Conservation (phyloP, 1,140 invertebrate genomes). For the Drosophila rufa region DNA sequence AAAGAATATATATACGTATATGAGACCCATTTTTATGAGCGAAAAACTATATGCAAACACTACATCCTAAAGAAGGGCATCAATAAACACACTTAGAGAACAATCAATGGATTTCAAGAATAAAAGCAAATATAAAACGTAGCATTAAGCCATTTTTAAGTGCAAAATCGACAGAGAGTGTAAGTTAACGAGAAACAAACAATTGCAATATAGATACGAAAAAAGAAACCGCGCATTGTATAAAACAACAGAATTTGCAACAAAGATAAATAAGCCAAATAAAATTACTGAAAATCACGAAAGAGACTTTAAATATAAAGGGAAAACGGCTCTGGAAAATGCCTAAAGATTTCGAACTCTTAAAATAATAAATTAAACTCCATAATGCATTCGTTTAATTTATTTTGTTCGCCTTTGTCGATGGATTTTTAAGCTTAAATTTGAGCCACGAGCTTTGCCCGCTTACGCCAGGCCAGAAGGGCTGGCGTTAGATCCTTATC, state of each 20-base stretch:
- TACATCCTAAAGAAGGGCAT: constrained; percentile 39
- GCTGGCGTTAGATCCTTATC: constrained; percentile 79
- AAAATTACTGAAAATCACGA: constrained; percentile 51
- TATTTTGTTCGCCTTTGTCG: constrained; percentile 42
- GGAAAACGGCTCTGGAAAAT: not conserved
- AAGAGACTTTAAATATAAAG: not conserved
- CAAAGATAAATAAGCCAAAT: constrained; percentile 81
- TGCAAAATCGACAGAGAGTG: constrained; percentile 38
- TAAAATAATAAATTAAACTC: not conserved
- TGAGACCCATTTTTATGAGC: constrained; percentile 34
- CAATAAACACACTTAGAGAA: constrained; percentile 37
- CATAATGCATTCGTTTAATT: constrained; percentile 1
- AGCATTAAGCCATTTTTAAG: constrained; percentile 76
- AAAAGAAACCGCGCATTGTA: constrained; percentile 58
- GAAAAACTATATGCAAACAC: constrained; percentile 8
- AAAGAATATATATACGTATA: constrained; percentile 52
- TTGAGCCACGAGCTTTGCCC: constrained; percentile 69
- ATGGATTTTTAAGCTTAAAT: constrained; percentile 47
- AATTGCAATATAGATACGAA: constrained; percentile 63
- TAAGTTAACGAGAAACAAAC: constrained; percentile 34
- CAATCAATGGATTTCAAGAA: constrained; percentile 76
- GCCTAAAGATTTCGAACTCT: no score
- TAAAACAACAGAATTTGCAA: constrained; percentile 63
- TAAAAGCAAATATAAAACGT: constrained; percentile 56
- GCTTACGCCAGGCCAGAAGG: constrained; percentile 72